Percentiles rank a stretch among this genome's conserved stretches.
phyloP scores from a whole-genome alignment of 2,888 invertebrate species.

The Eudasyphora cyanicolor region DNA sequence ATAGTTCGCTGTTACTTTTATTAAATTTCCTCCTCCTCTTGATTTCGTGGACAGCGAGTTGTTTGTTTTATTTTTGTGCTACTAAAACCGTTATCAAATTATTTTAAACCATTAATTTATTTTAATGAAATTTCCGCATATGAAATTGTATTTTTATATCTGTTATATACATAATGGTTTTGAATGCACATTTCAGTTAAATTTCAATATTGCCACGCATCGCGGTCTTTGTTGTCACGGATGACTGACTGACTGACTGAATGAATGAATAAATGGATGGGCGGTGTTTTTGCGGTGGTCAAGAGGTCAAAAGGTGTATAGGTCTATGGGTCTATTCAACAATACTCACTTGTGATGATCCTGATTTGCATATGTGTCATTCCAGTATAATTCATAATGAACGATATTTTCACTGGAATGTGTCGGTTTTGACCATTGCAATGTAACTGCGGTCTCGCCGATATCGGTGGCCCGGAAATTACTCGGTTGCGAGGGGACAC shows the following conservation, averaged over 20 bases:
- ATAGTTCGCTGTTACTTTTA: neutral
- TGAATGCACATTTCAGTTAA: neutral
- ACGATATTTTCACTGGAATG: constrained; percentile 96
- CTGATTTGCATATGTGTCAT: constrained; percentile 95
- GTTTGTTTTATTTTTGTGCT: neutral
- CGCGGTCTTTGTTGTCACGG: neutral
- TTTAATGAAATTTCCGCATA: constrained; percentile 58
- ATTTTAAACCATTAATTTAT: constrained; percentile 50
- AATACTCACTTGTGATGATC: constrained; percentile 88
- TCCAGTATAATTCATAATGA: constrained; percentile 98
- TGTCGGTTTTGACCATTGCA: constrained; percentile 95
- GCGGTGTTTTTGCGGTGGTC: neutral
- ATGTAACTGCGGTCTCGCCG: constrained; percentile 93
- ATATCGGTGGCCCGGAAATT: constrained; percentile 92
- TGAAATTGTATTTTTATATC: constrained; percentile 29
- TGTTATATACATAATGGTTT: neutral
- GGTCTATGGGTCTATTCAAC: neutral
- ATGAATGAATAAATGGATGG: neutral
- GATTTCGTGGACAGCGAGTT: neutral
- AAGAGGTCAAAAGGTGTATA: neutral
- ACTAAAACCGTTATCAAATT: constrained; percentile 19
- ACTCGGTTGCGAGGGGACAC: constrained; percentile 98
- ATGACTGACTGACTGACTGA: too few species aligned
- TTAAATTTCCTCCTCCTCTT: constrained; percentile 44
- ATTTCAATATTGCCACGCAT: neutral